Base-by-base conservation (phyloP, 2,888 invertebrate genomes). In the Clepsis dumicolana region DNA sequence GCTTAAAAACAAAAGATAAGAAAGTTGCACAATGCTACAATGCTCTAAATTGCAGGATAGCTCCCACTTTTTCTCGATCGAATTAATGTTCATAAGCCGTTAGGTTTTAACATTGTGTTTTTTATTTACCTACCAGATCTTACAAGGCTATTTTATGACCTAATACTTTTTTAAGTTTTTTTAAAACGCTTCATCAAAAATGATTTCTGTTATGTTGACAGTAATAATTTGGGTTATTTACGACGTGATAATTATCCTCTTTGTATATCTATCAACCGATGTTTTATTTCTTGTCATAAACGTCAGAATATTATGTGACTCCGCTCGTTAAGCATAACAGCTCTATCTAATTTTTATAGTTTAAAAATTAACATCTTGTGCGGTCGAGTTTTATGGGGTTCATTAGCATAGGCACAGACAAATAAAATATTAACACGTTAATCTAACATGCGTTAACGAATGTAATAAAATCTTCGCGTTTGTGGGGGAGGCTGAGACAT, bases 391-490 rank as follows among this genome's bases (percentile, higher is more conserved):
- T 29, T 21, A 57, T 35, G 52, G 24, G 25, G 60, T 67, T 77
- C 81, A 89, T 89, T 87, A 82, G 82, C 87, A 88, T 87, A 84
- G 83, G 82, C 87, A 88, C 86, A 84, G 83, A 88, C 89, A 89
- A 86, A 86, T 77, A 68, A 86, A 87, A 82, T 84, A 84, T 87
- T 88, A 83, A 82, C 82, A 82, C 87, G 88, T 88, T 90, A 89
- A 90, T 93, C 85, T 90, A 88, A 89, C 85, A 91, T 89, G 85
- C 87, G 86, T 90, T 91, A 92, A 91, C 91, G 89, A 91, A 92
- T 90, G 91, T 90, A 91, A 91, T 93, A 91, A 92, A 93, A 92
- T 89, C 88, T 84, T 84, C 80, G 78, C 67, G 71, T 74, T 80
- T 80, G 86, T 86, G 86, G 82, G 82, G 83, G 89, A 89, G 90